phyloP scores from a whole-genome alignment of 1,140 invertebrate genomes.

The Aricia agestis region DNA sequence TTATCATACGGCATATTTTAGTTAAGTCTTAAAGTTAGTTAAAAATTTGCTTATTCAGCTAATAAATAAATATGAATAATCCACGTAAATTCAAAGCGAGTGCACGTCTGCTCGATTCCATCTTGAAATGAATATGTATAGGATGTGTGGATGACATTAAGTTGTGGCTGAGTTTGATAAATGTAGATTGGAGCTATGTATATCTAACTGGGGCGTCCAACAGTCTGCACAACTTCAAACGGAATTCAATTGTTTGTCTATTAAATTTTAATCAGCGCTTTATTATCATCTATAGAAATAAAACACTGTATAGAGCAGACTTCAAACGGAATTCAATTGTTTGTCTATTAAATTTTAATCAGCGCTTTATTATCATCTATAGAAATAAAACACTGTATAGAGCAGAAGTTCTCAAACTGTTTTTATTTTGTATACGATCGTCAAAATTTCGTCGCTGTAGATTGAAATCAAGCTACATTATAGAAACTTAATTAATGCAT shows the following conservation, averaged over 20 bases:
- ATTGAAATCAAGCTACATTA: too few species aligned
- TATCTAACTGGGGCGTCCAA: neutral
- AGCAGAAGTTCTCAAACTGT: too few species aligned
- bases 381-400: neutral
- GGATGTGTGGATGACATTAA: neutral
- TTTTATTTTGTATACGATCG: too few species aligned
- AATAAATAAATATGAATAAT: neutral
- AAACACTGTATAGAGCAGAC: too few species aligned
- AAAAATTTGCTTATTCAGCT: neutral
- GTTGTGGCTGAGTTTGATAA: neutral
- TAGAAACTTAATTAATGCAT: too few species aligned
- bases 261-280: too few species aligned
- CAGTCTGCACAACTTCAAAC: neutral
- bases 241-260: too few species aligned
- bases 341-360: too few species aligned
- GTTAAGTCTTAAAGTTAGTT: neutral
- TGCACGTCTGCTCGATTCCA: neutral
- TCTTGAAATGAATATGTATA: slow-evolving; percentile 1
- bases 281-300: neutral
- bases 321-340: too few species aligned
- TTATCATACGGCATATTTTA: neutral
- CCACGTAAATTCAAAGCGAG: neutral
- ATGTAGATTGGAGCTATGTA: neutral
- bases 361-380: neutral
- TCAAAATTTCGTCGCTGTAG: too few species aligned